Conservation (phyloP, 2,888 invertebrate species). For the Abrostola tripartita region DNA sequence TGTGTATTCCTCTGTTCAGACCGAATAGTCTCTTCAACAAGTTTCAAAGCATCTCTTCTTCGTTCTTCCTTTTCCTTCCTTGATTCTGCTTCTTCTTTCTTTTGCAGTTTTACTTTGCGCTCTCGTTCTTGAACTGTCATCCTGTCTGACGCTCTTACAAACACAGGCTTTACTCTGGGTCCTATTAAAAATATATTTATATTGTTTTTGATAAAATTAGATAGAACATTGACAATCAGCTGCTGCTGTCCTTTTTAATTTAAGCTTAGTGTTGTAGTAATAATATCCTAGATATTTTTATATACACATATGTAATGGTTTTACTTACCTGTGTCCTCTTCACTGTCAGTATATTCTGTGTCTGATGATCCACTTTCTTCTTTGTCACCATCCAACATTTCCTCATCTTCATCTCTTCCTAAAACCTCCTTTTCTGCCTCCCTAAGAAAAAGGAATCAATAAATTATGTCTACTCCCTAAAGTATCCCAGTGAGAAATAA, state of each 20-base stretch:
- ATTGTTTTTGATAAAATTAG: too few relatives aligned
- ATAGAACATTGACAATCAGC: too few relatives aligned
- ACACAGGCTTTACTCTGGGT: conserved; percentile 97
- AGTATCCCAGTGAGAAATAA: not conserved
- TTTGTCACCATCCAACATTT: conserved; percentile 89
- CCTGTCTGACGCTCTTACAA: conserved; percentile 97
- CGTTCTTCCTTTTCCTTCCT: conserved; percentile 96
- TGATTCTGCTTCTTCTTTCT: conserved; percentile 94
- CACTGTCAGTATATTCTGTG: conserved; percentile 96
- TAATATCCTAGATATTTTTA: too few relatives aligned
- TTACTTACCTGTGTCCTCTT: conserved; percentile 92
- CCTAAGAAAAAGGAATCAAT: conserved; percentile 56
- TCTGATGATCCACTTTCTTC: conserved; percentile 93
- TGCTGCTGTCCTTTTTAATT: not conserved
- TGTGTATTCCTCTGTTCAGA: conserved; percentile 92
- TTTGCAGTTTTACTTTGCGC: conserved; percentile 94
- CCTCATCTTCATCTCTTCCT: conserved; percentile 92
- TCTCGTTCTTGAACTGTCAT: conserved; percentile 98
- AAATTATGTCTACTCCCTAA: not conserved
- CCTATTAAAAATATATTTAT: conserved; percentile 78
- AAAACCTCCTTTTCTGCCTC: conserved; percentile 93
- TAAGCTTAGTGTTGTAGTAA: not conserved
- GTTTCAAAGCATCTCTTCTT: conserved; percentile 94
- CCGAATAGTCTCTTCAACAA: conserved; percentile 96
- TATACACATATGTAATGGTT: not conserved